Evolutionary conservation across 2,113 vertebrate species (phyloP).

Genomic region (Elgaria multicarinata): DNA sequence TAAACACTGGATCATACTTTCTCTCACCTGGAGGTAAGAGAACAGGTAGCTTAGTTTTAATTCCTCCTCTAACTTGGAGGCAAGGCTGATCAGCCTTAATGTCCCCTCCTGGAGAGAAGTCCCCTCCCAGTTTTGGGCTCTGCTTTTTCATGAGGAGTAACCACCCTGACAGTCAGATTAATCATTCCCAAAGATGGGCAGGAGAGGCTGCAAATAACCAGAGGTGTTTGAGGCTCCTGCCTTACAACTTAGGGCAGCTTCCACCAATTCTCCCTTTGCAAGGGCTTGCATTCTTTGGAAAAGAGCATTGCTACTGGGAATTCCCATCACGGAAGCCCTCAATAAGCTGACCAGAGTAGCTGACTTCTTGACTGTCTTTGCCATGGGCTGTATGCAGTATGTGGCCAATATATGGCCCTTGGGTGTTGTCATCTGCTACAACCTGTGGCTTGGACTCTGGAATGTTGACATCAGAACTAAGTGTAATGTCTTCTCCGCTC

Average conservation of each 20-base stretch:
- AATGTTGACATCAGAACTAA: background rate
- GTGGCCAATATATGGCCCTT: background rate
- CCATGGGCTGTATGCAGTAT: background rate
- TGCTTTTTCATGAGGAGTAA: background rate
- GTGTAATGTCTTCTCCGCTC: background rate
- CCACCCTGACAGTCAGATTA: background rate
- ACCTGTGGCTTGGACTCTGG: background rate
- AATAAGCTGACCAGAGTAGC: background rate
- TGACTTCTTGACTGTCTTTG: background rate
- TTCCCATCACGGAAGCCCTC: background rate
- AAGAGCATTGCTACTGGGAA: background rate
- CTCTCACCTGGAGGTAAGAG: background rate
- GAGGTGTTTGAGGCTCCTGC: too few relatives aligned
- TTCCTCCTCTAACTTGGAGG: background rate
- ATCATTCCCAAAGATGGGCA: background rate
- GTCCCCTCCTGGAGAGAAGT: background rate
- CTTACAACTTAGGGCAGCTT: background rate
- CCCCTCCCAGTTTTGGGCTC: background rate
- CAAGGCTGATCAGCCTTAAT: background rate
- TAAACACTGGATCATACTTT: background rate
- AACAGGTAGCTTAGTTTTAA: background rate
- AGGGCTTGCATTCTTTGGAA: background rate
- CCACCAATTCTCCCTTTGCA: background rate
- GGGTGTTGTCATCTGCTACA: background rate
- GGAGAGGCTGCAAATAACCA: background rate